These are phyloP conservation scores for Meloidogyne floridensis DNA, from an alignment of 1,140 invertebrate species.

Conservation along the genomic window DNA sequence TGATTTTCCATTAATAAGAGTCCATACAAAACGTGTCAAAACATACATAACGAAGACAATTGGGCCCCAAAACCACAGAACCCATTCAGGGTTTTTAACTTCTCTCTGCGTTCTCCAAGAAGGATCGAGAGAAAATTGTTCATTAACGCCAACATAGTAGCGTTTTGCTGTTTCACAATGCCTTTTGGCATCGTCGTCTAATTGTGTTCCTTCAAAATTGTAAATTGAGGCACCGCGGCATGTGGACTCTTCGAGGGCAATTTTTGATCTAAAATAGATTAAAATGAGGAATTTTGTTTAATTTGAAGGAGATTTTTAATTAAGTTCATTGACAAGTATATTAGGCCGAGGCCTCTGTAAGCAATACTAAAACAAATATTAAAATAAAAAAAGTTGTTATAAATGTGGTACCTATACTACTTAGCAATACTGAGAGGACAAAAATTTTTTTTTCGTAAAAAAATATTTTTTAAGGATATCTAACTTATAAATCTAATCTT, in stretches of 20 bases:
- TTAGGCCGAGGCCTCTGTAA: no score
- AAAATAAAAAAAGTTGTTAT: no score
- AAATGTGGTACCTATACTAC: no score
- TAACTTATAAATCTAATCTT: slow-evolving; percentile 11
- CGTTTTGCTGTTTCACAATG: slow-evolving; percentile 42
- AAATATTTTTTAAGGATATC: neutral
- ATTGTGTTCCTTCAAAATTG: slow-evolving; percentile 36
- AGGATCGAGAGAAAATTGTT: slow-evolving; percentile 32
- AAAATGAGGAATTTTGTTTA: neutral
- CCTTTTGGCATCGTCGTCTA: slow-evolving; percentile 45
- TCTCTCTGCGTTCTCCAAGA: slow-evolving; percentile 28
- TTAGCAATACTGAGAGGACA: no score
- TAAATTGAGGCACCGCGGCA: slow-evolving; percentile 40
- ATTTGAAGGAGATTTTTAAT: no score
- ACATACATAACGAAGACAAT: slow-evolving; percentile 45
- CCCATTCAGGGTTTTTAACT: slow-evolving; percentile 44
- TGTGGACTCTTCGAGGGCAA: slow-evolving; percentile 38
- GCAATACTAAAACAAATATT: no score
- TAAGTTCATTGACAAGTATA: no score
- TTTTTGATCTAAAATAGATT: slow-evolving; percentile 34
- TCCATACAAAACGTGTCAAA: slow-evolving; percentile 38
- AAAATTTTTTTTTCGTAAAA: no score
- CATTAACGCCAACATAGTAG: slow-evolving; percentile 38
- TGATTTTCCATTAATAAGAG: slow-evolving; percentile 39
- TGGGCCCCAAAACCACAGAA: slow-evolving; percentile 42